Percentiles rank a stretch among this genome's conserved stretches.
phyloP scores from a whole-genome alignment of 2,797 vertebrate genomes.

The Tragelaphus oryx region DNA sequence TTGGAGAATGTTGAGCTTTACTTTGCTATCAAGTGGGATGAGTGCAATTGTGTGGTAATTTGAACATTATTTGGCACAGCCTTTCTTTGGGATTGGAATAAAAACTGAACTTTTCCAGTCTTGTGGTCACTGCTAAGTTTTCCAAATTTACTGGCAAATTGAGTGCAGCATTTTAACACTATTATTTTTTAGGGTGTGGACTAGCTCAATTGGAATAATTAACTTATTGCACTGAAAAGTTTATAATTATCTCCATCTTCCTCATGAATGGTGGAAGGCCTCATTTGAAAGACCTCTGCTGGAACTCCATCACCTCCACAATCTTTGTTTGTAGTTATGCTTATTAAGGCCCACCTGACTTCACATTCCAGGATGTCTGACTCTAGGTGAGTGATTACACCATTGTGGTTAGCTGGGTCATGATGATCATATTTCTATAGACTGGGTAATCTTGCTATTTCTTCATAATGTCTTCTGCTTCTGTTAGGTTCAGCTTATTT shows the following conservation, averaged over 20 bases:
- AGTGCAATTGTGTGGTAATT: neutral
- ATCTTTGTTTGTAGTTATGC: neutral
- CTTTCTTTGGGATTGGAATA: neutral
- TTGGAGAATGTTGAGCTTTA: neutral
- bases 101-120: neutral
- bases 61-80: neutral
- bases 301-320: neutral
- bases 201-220: neutral
- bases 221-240: neutral
- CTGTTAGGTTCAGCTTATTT: neutral
- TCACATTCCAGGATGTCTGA: neutral
- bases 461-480: fast-evolving
- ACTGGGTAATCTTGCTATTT: neutral
- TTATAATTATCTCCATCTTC: neutral
- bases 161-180: neutral
- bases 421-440: fast-evolving
- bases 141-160: neutral
- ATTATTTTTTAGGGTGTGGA: neutral
- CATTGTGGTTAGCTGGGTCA: neutral
- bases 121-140: neutral
- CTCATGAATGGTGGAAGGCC: neutral
- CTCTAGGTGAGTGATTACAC: neutral
- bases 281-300: neutral
- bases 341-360: neutral
- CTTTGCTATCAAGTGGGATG: neutral